Evolutionary conservation across 1,140 invertebrate genomes (phyloP).

Genomic region (Xylocopa sonorina): DNA sequence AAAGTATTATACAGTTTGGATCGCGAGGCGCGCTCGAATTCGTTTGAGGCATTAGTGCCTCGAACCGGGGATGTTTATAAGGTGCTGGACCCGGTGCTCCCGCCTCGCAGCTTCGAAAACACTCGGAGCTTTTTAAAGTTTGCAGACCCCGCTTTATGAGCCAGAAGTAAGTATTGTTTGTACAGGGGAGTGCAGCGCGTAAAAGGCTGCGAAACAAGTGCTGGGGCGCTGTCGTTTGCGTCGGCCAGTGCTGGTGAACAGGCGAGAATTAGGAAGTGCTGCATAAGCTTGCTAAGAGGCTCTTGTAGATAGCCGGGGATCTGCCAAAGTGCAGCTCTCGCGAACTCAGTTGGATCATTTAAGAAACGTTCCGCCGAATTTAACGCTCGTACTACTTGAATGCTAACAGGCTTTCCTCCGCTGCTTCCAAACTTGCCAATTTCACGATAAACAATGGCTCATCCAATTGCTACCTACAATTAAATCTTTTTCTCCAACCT

Average conservation of each 20-base stretch:
- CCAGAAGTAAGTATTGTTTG: background rate
- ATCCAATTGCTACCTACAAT: background rate
- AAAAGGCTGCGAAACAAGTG: background rate
- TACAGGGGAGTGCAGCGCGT: background rate
- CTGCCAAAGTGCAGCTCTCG: background rate
- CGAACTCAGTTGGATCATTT: constrained; percentile 30
- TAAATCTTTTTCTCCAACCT: too few relatives aligned
- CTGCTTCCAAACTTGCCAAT: background rate
- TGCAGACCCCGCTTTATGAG: background rate
- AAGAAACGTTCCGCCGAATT: constrained; percentile 2
- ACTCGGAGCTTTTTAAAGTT: background rate
- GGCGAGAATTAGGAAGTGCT: constrained; percentile 26
- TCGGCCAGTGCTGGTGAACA: background rate
- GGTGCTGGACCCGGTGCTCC: too few relatives aligned
- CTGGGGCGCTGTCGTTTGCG: background rate
- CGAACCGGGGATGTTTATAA: background rate
- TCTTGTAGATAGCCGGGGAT: background rate
- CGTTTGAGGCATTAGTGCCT: too few relatives aligned
- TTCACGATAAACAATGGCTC: background rate
- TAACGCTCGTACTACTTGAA: background rate
- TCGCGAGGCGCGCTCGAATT: too few relatives aligned
- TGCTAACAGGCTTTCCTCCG: too few relatives aligned
- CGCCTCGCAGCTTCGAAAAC: background rate
- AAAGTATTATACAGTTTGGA: too few relatives aligned
- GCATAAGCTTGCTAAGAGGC: constrained; percentile 33